These are phyloP conservation scores for Parapristionchus giblindavisi DNA, from an alignment of 2,888 invertebrate genomes.

Conservation along the genomic window DNA sequence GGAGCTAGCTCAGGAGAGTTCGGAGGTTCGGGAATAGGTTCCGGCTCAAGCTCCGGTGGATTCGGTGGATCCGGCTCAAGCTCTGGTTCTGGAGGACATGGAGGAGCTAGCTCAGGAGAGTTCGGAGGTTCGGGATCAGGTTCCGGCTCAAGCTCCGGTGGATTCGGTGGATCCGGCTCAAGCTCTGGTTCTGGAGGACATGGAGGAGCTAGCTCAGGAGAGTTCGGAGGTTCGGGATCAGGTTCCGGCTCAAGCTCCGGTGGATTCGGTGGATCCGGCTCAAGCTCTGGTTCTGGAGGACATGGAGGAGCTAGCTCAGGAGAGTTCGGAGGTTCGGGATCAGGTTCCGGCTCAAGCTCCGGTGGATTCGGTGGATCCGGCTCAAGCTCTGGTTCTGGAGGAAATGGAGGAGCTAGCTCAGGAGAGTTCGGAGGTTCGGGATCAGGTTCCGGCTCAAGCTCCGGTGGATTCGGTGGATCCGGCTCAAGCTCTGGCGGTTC, in stretches of 20 bases:
- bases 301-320: no score
- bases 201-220: background rate
- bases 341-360: background rate
- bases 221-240: background rate
- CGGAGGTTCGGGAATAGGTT: slow-evolving; percentile 14
- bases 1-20: background rate
- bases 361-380: slow-evolving; percentile 13
- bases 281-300: background rate
- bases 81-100: slow-evolving; percentile 3
- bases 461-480: no score
- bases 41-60: background rate
- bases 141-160: no score
- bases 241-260: no score
- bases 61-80: background rate
- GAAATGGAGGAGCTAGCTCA: no score
- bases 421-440: no score
- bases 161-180: no score
- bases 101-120: slow-evolving; percentile 3
- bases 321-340: no score
- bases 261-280: no score
- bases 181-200: slow-evolving; percentile 11
- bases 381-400: background rate
- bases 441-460: no score
- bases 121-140: slow-evolving; percentile 2
- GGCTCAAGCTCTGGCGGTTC: no score